Percentiles rank a stretch among this genome's conserved stretches.
Evolutionary conservation across 2,888 invertebrate genomes (phyloP).

Genomic region (Dexiosoma caninum): DNA sequence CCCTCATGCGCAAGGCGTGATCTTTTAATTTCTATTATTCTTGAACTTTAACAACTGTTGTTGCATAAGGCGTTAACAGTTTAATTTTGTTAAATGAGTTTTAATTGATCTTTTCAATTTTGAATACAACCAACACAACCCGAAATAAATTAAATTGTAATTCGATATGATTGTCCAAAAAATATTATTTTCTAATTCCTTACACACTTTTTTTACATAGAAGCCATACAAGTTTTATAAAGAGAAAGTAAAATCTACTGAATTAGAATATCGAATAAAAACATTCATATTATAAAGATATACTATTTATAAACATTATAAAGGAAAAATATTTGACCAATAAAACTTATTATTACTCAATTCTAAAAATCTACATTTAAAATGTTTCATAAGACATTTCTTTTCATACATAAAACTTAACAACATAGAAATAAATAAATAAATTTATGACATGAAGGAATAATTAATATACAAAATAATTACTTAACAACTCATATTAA

Average conservation of each 20-base stretch:
- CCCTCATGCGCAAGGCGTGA: no score
- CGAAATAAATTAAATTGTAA: neutral
- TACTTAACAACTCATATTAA: slow-evolving; percentile 23
- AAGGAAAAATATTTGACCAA: slow-evolving; percentile 57
- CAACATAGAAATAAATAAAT: slow-evolving; percentile 15
- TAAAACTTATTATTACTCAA: slow-evolving; percentile 41
- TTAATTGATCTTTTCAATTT: no score
- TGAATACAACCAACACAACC: neutral
- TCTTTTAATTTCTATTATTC: no score
- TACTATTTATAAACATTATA: slow-evolving; percentile 2
- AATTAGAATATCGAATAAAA: neutral
- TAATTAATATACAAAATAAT: slow-evolving; percentile 24
- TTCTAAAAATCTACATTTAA: slow-evolving; percentile 49
- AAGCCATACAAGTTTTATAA: slow-evolving; percentile 15
- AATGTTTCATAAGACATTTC: slow-evolving; percentile 1
- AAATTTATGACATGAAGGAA: slow-evolving; percentile 15
- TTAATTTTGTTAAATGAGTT: no score
- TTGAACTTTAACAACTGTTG: no score
- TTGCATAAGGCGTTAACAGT: no score
- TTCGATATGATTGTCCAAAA: no score
- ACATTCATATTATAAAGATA: neutral
- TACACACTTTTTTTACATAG: slow-evolving; percentile 17
- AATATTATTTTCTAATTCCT: slow-evolving; percentile 4
- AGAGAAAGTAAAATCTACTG: neutral
- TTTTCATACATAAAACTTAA: slow-evolving; percentile 23